Evolutionary conservation across 2,113 vertebrate genomes (phyloP).

Genomic region (Fregata magnificens): DNA sequence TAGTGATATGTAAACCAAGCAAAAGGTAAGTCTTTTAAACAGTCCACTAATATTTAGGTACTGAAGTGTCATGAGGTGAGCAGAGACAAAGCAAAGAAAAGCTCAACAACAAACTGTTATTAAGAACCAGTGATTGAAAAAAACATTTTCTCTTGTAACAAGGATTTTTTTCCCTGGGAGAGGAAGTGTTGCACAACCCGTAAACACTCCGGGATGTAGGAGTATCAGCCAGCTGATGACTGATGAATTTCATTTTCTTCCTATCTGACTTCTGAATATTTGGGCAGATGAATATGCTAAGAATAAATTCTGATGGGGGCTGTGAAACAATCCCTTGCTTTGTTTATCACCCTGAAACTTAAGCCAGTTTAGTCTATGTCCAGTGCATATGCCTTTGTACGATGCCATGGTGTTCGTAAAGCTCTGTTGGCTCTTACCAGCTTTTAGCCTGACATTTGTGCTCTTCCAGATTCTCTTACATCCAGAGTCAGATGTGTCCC

Average conservation of each 20-base stretch:
- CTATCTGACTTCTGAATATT: slow-evolving; percentile 10
- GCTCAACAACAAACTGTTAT: background rate
- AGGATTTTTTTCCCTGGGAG: background rate
- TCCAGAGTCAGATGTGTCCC: background rate
- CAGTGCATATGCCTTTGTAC: background rate
- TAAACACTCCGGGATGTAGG: background rate
- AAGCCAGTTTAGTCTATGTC: background rate
- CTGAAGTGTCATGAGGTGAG: background rate
- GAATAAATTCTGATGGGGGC: background rate
- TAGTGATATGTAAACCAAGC: background rate
- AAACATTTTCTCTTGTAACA: background rate
- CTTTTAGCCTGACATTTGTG: background rate
- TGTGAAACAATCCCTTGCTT: slow-evolving; percentile 12
- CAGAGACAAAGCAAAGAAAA: slow-evolving; percentile 18
- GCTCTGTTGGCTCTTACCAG: background rate
- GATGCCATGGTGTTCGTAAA: background rate
- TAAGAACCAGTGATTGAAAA: background rate
- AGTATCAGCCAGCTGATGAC: slow-evolving; percentile 3
- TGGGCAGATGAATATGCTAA: background rate
- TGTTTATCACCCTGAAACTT: background rate
- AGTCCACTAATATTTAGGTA: background rate
- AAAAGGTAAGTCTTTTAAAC: background rate
- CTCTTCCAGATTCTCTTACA: background rate
- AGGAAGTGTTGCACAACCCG: background rate
- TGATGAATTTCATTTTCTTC: slow-evolving; percentile 27